phyloP scores from a whole-genome alignment of 2,888 invertebrate genomes.

The Aleiodes testaceus region DNA sequence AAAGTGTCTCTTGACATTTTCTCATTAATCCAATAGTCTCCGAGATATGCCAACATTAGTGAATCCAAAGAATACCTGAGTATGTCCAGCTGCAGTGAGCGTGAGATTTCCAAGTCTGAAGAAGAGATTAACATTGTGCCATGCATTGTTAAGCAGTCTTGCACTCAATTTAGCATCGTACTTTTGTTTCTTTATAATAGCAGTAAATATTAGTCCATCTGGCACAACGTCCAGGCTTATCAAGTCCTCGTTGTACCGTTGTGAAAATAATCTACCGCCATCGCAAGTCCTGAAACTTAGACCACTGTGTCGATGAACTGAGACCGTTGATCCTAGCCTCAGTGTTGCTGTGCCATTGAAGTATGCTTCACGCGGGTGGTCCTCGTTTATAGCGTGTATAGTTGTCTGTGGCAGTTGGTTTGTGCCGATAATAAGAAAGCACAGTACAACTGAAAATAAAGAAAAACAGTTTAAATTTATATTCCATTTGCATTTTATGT shows the following conservation, averaged over 20 bases:
- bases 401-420: constrained; percentile 54
- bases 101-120: constrained; percentile 78
- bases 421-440: constrained; percentile 57
- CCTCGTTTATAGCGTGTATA: constrained; percentile 53
- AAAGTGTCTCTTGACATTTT: no score
- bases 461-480: constrained; percentile 4
- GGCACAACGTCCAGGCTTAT: constrained; percentile 69
- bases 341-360: constrained; percentile 88
- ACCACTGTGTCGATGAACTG: constrained; percentile 86
- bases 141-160: constrained; percentile 84
- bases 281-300: constrained; percentile 88
- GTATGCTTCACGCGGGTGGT: constrained; percentile 83
- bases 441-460: constrained; percentile 58
- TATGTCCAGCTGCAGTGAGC: constrained; percentile 74
- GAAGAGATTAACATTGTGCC: constrained; percentile 84
- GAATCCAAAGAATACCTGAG: constrained; percentile 75
- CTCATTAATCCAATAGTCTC: background rate
- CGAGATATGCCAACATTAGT: background rate
- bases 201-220: constrained; percentile 75
- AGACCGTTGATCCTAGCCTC: constrained; percentile 82
- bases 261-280: constrained; percentile 71
- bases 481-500: no score
- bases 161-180: constrained; percentile 80
- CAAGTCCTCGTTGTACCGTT: constrained; percentile 65
- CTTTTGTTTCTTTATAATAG: constrained; percentile 71